phyloP scores from a whole-genome alignment of 2,113 vertebrate genomes.

The Apodemus speciosus region DNA sequence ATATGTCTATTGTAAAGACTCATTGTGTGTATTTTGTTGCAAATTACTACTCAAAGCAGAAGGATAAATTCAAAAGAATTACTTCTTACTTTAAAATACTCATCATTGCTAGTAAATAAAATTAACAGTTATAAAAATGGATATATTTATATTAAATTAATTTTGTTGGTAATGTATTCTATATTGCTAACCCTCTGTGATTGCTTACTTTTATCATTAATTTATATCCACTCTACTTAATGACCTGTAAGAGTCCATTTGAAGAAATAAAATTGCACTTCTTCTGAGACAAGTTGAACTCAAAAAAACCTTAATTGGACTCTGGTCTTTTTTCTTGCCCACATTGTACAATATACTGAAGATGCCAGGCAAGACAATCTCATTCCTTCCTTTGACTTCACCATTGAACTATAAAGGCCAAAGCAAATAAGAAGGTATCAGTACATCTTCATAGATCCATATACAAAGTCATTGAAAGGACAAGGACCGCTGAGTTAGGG shows the following conservation, averaged over 20 bases:
- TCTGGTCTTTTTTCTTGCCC: background rate
- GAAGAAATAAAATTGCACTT: conserved; percentile 33
- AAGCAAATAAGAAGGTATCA: background rate
- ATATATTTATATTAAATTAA: conserved; percentile 4
- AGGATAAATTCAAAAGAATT: conserved; percentile 37
- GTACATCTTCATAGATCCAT: background rate
- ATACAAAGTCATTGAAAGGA: background rate
- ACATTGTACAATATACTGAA: background rate
- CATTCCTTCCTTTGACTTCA: background rate
- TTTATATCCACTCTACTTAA: background rate
- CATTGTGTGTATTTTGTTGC: background rate
- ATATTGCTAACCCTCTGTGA: background rate
- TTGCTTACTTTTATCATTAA: conserved; percentile 46
- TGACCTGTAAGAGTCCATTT: conserved; percentile 9
- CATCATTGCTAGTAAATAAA: conserved; percentile 40
- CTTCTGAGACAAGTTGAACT: conserved; percentile 7
- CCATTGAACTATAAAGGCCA: background rate
- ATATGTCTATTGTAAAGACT: conserved; percentile 12
- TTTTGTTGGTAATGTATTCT: background rate
- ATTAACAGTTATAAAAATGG: conserved; percentile 18
- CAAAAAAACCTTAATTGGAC: background rate
- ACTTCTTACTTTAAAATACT: background rate
- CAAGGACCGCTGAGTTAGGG: background rate
- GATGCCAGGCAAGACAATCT: background rate
- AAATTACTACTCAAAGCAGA: background rate